Evolutionary conservation across 2,888 invertebrate genomes (phyloP).

Genomic region (Eulithis prunata): DNA sequence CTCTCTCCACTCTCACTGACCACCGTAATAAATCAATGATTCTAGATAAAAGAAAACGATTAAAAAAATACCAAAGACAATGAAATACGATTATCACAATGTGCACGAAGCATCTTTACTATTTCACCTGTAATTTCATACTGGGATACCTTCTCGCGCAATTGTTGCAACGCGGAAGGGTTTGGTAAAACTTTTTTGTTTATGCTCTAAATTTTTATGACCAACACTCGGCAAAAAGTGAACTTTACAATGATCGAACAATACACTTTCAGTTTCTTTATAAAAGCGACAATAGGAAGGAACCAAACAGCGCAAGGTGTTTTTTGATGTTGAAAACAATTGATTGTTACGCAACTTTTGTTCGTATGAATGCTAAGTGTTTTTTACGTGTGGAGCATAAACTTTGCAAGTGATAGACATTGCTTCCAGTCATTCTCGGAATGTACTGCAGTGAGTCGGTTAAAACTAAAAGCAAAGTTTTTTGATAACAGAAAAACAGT

Average conservation of each 20-base stretch:
- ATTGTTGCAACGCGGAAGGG: constrained; percentile 78
- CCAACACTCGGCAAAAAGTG: constrained; percentile 67
- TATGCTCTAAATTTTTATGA: constrained; percentile 79
- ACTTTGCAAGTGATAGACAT: constrained; percentile 45
- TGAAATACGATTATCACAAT: constrained; percentile 74
- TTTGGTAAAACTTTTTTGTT: constrained; percentile 67
- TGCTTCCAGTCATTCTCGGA: constrained; percentile 59
- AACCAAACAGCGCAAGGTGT: constrained; percentile 69
- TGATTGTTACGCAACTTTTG: constrained; percentile 70
- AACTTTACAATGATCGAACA: constrained; percentile 63
- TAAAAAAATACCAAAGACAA: constrained; percentile 69
- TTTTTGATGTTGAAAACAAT: constrained; percentile 74
- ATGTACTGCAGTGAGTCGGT: constrained; percentile 44
- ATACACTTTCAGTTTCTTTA: constrained; percentile 83
- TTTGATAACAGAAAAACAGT: constrained; percentile 56
- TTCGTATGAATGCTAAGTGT: constrained; percentile 57
- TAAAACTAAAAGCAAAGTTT: constrained; percentile 47
- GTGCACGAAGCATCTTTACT: constrained; percentile 71
- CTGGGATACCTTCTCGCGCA: constrained; percentile 66
- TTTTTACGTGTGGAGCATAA: constrained; percentile 44
- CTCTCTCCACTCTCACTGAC: constrained; percentile 51
- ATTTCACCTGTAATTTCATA: constrained; percentile 80
- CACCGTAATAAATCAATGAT: constrained; percentile 77
- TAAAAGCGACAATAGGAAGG: constrained; percentile 64
- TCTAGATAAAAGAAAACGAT: constrained; percentile 75